Evolutionary conservation across 2,113 vertebrate species (phyloP), one percentile per base, ranked within the genome.

Genomic region (Myocastor coypus): DNA sequence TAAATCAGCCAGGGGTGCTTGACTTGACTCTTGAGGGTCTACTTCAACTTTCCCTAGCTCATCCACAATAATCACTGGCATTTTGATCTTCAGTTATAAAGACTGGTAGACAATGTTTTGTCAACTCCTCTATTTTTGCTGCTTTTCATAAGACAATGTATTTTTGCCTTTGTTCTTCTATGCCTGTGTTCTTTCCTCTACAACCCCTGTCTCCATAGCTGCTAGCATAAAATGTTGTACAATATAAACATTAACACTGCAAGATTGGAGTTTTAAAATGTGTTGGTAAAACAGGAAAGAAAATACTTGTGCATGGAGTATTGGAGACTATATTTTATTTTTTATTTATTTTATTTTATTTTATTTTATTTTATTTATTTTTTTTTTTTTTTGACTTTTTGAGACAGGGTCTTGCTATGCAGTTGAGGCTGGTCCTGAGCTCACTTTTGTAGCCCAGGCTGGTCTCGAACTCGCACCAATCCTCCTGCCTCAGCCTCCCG

Each of bases 261-360:
- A 28, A 78, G 78, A 61, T 19, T 83, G 68, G 64, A 42, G 71
- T 50, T 75, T 34, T 57, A 20, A 63, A 92, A 95, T 81, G 40
- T 34, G 89, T 17, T 85, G 20, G n/a, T 64, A 82, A 80, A 57
- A 80, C 37, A 89, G 22, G 32, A 50, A 30, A 19, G 81, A 80
- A 91, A 90, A 66, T 66, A 66, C 24, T n/a, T 78, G 5, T 81
- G 80, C 30, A 84, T 0, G 83, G 11, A 64, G n/a, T 40, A 1
- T 87, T 28, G 52, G 37, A 88, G 77, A 91, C 37, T 40, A 22
- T 71, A 90, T 66, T 84, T 91, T 75, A n/a, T n/a, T n/a, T n/a
- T n/a, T n/a, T n/a, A n/a, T n/a, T n/a, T n/a, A n/a, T n/a, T n/a
- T n/a, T n/a, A n/a, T n/a, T n/a, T n/a, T n/a, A n/a, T n/a, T n/a